These are phyloP conservation scores for Fratercula arctica DNA, from an alignment of 2,797 vertebrate genomes.

Conservation along the genomic window DNA sequence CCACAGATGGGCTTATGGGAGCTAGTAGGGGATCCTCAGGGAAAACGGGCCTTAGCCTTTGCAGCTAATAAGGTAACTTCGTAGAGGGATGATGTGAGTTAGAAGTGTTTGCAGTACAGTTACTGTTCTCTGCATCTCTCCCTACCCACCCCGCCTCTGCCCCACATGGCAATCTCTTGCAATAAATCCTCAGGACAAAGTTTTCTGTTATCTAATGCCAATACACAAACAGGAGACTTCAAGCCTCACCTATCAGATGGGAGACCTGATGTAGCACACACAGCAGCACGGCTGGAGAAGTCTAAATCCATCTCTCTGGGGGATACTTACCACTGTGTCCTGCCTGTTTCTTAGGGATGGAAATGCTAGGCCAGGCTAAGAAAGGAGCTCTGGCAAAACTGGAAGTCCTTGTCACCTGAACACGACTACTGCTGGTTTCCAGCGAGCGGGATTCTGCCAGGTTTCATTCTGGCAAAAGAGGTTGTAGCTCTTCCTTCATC, in stretches of 20 bases:
- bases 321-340: not conserved
- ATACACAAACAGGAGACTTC: not conserved
- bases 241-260: not conserved
- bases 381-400: not conserved
- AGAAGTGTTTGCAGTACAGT: not conserved
- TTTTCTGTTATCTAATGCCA: not conserved
- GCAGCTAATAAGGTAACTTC: not conserved
- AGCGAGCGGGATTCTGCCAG: not conserved
- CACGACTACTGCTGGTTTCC: not conserved
- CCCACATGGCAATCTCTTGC: not conserved
- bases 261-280: not conserved
- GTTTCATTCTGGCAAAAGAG: not conserved
- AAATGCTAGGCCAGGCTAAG: not conserved
- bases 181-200: not conserved
- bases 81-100: not conserved
- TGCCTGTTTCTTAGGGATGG: not conserved
- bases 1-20: not conserved
- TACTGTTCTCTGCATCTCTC: not conserved
- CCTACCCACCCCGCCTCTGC: accelerated
- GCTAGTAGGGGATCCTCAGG: not conserved
- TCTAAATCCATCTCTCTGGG: not conserved
- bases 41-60: not conserved
- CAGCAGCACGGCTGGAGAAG: not conserved
- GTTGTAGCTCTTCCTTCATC: not conserved
- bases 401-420: not conserved